Conservation (phyloP, 2,113 vertebrate species). For the Erythrocercus mccallii region DNA sequence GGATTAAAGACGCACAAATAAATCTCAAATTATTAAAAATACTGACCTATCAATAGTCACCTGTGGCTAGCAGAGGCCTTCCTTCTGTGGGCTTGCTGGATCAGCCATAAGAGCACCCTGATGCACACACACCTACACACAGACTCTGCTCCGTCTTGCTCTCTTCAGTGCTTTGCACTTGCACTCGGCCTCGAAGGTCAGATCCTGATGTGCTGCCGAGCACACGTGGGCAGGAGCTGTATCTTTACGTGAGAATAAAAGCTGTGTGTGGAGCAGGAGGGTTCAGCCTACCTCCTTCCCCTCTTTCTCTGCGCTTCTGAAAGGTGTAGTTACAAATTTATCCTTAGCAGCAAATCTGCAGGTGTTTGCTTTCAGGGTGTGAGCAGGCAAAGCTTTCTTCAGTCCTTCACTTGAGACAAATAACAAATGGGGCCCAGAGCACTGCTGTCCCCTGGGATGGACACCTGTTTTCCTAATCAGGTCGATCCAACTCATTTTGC, state of each 20-base stretch:
- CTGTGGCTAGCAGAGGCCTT: background rate
- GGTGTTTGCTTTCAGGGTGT: background rate
- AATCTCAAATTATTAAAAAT: background rate
- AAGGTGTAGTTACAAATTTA: background rate
- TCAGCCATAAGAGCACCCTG: accelerated
- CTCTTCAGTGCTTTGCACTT: background rate
- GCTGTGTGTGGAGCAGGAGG: background rate
- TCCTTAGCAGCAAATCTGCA: background rate
- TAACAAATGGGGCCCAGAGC: background rate
- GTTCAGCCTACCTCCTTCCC: background rate
- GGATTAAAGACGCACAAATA: background rate
- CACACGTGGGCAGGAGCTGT: accelerated
- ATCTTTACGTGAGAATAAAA: accelerated
- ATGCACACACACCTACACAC: accelerated
- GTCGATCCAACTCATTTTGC: accelerated
- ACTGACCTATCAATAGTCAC: background rate
- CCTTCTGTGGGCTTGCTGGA: background rate
- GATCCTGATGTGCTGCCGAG: background rate
- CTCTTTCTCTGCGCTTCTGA: background rate
- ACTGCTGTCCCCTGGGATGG: background rate
- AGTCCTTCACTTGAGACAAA: background rate
- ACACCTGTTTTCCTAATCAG: background rate
- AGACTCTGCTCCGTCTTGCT: background rate
- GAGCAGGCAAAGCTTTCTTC: background rate
- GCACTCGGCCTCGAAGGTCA: background rate